Evolutionary conservation across 2,888 invertebrate genomes (phyloP).

Genomic region (Mythimna lalbum): DNA sequence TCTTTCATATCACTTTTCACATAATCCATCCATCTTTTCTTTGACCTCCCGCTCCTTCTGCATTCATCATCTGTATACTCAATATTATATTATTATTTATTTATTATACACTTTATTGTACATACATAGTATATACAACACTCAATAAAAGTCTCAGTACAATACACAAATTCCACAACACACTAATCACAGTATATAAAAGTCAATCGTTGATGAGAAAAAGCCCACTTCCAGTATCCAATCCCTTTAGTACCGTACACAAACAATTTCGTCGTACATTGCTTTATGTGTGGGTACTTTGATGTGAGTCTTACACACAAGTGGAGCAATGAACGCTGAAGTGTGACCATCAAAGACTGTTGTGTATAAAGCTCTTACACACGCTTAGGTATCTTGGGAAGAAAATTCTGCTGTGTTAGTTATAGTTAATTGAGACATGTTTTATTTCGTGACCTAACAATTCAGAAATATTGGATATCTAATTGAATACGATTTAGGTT

Average conservation of each 20-base stretch:
- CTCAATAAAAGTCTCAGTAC: too few relatives aligned
- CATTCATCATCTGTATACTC: too few relatives aligned
- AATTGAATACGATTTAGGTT: background rate
- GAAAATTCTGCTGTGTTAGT: slow-evolving; percentile 14
- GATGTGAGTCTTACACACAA: slow-evolving; percentile 31
- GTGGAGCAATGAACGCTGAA: slow-evolving; percentile 52
- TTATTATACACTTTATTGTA: too few relatives aligned
- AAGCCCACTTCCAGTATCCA: background rate
- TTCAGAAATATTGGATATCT: background rate
- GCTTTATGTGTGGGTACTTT: slow-evolving; percentile 5
- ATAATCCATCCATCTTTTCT: too few relatives aligned
- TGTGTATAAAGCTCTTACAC: slow-evolving; percentile 13
- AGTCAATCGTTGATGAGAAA: slow-evolving; percentile 15
- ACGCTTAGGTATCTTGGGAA: slow-evolving; percentile 3
- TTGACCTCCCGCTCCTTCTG: too few relatives aligned
- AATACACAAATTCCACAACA: too few relatives aligned
- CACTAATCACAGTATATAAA: slow-evolving; percentile 7
- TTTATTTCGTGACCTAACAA: background rate
- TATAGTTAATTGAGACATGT: background rate
- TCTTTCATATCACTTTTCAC: too few relatives aligned
- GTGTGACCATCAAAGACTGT: slow-evolving; percentile 42
- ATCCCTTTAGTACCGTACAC: background rate
- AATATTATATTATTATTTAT: too few relatives aligned
- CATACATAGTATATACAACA: too few relatives aligned
- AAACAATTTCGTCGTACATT: slow-evolving; percentile 14